Evolutionary conservation across 2,113 vertebrate species (phyloP).

Genomic region (Phycodurus eques): DNA sequence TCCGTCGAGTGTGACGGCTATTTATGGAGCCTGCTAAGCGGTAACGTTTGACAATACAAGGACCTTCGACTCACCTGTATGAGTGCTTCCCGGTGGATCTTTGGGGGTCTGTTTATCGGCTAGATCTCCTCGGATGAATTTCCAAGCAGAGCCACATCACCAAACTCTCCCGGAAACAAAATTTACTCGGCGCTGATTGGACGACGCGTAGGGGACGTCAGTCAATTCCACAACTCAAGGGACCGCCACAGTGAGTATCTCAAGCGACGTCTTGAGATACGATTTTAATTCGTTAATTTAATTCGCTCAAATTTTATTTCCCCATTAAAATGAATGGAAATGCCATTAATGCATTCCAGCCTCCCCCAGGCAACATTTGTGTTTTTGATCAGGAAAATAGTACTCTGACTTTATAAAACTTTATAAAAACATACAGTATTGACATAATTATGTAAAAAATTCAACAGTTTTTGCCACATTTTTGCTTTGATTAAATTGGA

Average conservation of each 20-base stretch:
- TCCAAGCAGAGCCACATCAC: slow-evolving; percentile 76
- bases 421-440: no score
- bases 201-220: slow-evolving; percentile 53
- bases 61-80: slow-evolving; percentile 59
- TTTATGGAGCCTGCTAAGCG: neutral
- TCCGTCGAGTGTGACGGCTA: slow-evolving; percentile 10
- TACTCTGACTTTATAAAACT: no score
- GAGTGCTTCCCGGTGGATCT: slow-evolving; percentile 33
- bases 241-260: neutral
- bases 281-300: no score
- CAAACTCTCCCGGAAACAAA: slow-evolving; percentile 78
- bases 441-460: no score
- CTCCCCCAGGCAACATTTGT: neutral
- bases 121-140: slow-evolving; percentile 66
- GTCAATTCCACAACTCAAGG: slow-evolving; percentile 26
- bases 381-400: no score
- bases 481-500: no score
- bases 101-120: slow-evolving; percentile 43
- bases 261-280: neutral
- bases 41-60: neutral
- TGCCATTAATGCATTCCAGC: no score
- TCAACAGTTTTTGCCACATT: no score
- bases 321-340: neutral
- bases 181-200: slow-evolving; percentile 66
- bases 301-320: neutral